Base-by-base conservation (phyloP, 2,113 vertebrate genomes). In the Sapajus apella region DNA sequence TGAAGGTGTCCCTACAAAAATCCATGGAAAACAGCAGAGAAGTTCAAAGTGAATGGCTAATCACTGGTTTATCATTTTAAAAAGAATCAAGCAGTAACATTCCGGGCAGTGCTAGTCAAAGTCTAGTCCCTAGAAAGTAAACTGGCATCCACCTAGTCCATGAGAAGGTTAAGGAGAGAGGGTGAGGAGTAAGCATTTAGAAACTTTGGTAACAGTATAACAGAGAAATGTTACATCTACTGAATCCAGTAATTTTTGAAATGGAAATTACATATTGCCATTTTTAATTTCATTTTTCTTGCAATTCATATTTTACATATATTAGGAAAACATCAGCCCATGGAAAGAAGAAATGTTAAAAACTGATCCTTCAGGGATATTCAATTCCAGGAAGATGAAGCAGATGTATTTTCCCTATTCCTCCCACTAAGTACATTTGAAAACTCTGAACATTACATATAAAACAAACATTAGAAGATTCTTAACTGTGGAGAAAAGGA, bases 321-420 rank as follows among this genome's bases (percentile, higher is more conserved):
- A 47, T 83, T 89, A 89, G 58, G 56, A 94, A 92, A 97, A 83
- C 76, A 82, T 40, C 85, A 94, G 45, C 2, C 64, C 6, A 76
- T n/a, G 47, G 86, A 82, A 76, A 73, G n/a, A 23, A 4, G 43
- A 72, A 73, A 66, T 37, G 58, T 93, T 70, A 87, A 85, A 70
- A 89, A 92, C 40, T 50, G 37, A n/a, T 56, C 9, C 82, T 37
- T 61, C 10, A 21, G 27, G 43, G 35, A 73, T 52, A 86, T 56
- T 30, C 81, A 70, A 58, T 77, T 86, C 47, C n/a, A 0, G 25
- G 10, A 77, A 37, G 43, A 88, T 55, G 4, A 43, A 91, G 20
- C 55, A 64, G 52, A 81, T 86, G 40, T n/a, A 52, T 68, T 92
- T 83, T 70, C 68, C 20, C 20, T 75, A 84, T 84, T 84, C 32